These are phyloP conservation scores for Oenanthe oenanthe DNA, from an alignment of 2,113 vertebrate species.

Conservation along the genomic window DNA sequence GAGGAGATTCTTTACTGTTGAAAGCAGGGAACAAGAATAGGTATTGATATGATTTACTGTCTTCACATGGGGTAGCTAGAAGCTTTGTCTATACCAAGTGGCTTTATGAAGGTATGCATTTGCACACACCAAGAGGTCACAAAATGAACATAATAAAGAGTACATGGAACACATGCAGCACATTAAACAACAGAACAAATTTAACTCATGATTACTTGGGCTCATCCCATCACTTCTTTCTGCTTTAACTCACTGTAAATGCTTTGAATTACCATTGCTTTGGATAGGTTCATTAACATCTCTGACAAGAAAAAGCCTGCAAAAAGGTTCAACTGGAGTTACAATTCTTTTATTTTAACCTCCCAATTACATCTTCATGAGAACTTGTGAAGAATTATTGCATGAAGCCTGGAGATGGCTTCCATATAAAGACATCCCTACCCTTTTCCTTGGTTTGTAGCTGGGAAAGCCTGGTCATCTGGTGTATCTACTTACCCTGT, in stretches of 20 bases:
- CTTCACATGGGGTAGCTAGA: background rate
- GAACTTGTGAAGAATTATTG: background rate
- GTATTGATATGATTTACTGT: background rate
- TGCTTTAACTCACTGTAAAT: background rate
- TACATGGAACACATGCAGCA: background rate
- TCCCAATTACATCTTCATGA: background rate
- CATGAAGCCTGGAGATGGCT: background rate
- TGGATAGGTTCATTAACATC: background rate
- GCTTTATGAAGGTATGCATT: background rate
- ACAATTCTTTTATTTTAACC: background rate
- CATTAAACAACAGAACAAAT: background rate
- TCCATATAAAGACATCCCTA: background rate
- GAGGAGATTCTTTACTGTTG: constrained; percentile 86
- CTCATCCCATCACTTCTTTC: background rate
- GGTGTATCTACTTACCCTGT: constrained; percentile 77
- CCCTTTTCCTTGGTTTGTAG: background rate
- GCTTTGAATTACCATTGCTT: background rate
- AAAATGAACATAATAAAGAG: background rate
- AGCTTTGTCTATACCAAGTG: background rate
- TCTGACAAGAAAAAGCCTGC: background rate
- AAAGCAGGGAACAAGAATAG: constrained; percentile 18
- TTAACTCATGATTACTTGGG: background rate
- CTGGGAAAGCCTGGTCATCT: background rate
- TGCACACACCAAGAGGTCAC: background rate
- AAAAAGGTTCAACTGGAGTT: background rate